Percentiles rank a stretch among this genome's conserved stretches.
Conservation (phyloP, 2,888 invertebrate genomes). For the Eupithecia subfuscata region DNA sequence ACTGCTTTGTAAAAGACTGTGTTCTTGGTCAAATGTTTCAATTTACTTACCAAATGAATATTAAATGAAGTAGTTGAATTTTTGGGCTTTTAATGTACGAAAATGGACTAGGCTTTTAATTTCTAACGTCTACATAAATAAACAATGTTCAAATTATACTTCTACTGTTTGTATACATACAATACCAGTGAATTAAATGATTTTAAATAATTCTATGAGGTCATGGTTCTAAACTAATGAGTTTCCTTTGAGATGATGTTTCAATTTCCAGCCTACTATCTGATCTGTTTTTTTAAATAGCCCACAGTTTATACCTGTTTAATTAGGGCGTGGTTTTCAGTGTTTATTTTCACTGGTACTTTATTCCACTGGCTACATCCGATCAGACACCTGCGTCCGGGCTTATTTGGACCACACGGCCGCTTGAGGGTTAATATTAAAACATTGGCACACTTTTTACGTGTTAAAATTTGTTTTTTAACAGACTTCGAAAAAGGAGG, state of each 20-base stretch:
- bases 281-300: background rate
- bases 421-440: slow-evolving; percentile 28
- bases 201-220: background rate
- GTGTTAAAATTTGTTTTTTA: slow-evolving; percentile 6
- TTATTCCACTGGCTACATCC: slow-evolving; percentile 64
- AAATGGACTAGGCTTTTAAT: background rate
- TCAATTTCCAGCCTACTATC: background rate
- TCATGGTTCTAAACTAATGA: background rate
- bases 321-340: slow-evolving; percentile 56
- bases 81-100: too few relatives aligned
- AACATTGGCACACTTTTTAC: slow-evolving; percentile 30
- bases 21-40: too few relatives aligned
- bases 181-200: background rate
- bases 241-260: background rate
- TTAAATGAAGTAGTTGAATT: too few relatives aligned
- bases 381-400: slow-evolving; percentile 78
- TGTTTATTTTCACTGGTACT: slow-evolving; percentile 59
- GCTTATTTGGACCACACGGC: slow-evolving; percentile 63
- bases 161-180: too few relatives aligned
- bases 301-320: slow-evolving; percentile 27
- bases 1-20: background rate
- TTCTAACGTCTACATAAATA: background rate
- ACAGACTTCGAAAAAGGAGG: too few relatives aligned
- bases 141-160: too few relatives aligned
- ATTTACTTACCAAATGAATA: too few relatives aligned